Percentiles rank a stretch among this genome's conserved stretches.
Conservation (phyloP, 2,888 invertebrate genomes). For the Crossocerus cetratus region DNA sequence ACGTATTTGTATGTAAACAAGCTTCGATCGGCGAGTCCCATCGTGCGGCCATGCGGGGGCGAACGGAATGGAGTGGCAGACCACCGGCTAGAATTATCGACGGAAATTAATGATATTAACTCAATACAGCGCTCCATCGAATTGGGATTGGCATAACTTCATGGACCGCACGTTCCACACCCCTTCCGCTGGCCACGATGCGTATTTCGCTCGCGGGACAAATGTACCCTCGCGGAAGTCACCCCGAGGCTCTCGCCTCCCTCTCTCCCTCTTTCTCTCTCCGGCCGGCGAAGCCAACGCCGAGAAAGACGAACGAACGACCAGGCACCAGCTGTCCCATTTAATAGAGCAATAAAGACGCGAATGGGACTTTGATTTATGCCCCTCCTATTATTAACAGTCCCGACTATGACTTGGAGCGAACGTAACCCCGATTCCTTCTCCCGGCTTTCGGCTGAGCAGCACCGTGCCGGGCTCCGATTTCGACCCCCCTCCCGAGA, state of each 20-base stretch:
- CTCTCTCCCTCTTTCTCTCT: no score
- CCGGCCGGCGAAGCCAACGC: slow-evolving; percentile 9
- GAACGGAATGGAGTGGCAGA: slow-evolving; percentile 36
- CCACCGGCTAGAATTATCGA: slow-evolving; percentile 48
- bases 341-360: slow-evolving; percentile 76
- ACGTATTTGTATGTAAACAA: slow-evolving; percentile 59
- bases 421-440: slow-evolving; percentile 32
- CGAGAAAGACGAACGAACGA: slow-evolving; percentile 40
- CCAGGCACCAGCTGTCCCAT: slow-evolving; percentile 74
- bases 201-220: slow-evolving; percentile 46
- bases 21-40: slow-evolving; percentile 43
- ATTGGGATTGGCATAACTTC: slow-evolving; percentile 64
- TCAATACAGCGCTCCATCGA: slow-evolving; percentile 48
- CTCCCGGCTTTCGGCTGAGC: slow-evolving; percentile 5
- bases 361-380: slow-evolving; percentile 76
- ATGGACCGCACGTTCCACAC: slow-evolving; percentile 50
- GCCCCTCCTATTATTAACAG: slow-evolving; percentile 73
- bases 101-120: slow-evolving; percentile 66
- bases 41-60: slow-evolving; percentile 1
- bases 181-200: slow-evolving; percentile 1
- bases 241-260: no score
- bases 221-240: slow-evolving; percentile 52
- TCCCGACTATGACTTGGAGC: slow-evolving; percentile 28
- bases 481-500: slow-evolving; percentile 27
- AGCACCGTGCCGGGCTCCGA: slow-evolving; percentile 6